Evolutionary conservation across 2,113 vertebrate species (phyloP).

Genomic region (Tragelaphus buxtoni): DNA sequence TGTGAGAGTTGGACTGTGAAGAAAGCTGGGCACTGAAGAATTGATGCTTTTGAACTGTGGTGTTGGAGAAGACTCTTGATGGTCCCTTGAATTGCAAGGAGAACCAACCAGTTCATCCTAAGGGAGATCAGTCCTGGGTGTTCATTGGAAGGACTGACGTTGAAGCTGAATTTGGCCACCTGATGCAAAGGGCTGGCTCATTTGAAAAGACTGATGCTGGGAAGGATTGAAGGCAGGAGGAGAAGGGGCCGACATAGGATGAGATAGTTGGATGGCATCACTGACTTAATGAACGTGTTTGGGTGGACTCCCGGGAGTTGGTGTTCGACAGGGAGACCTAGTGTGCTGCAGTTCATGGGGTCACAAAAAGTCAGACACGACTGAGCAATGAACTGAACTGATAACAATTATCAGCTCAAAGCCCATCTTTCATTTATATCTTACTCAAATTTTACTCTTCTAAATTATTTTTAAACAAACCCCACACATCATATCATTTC

Average conservation of each 20-base stretch:
- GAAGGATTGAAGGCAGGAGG: neutral
- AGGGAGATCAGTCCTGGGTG: neutral
- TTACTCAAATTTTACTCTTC: neutral
- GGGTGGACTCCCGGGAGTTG: neutral
- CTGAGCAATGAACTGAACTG: neutral
- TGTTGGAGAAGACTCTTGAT: neutral
- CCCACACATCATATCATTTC: neutral
- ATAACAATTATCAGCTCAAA: neutral
- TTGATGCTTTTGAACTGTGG: neutral
- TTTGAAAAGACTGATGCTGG: neutral
- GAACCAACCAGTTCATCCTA: neutral
- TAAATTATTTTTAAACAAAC: neutral
- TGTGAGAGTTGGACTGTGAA: neutral
- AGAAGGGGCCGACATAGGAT: neutral
- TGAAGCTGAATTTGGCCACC: neutral
- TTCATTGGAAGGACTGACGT: neutral
- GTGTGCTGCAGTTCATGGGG: neutral
- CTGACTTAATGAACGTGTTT: neutral
- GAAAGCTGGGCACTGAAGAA: rapidly evolving
- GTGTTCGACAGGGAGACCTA: neutral
- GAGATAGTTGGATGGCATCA: neutral
- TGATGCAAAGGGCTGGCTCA: rapidly evolving
- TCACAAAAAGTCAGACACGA: rapidly evolving
- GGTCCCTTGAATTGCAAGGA: neutral
- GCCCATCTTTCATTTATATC: neutral